Evolutionary conservation across 1,140 invertebrate species (phyloP), one percentile per base, ranked within the genome.

Genomic region (Aphaenogaster floridana): DNA sequence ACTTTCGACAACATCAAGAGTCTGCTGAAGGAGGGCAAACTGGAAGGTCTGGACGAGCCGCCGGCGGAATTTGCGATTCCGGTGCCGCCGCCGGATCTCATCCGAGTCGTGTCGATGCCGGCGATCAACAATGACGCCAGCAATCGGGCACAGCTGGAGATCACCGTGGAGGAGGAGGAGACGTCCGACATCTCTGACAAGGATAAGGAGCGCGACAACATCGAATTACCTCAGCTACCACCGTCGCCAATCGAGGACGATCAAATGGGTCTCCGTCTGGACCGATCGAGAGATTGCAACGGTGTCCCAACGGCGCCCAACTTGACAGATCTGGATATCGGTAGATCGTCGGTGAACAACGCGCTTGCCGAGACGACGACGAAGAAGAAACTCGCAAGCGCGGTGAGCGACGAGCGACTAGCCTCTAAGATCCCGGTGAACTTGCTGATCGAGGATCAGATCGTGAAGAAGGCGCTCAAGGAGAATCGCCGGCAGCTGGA

Each of bases 1-100:
- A 98, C 97, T 2, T 98, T 98, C 94, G 97, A 97, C 95, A 97
- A 97, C 90, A 97, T 98, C 87, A 97, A 97, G 91, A 97, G 97
- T 54, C 93, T 98, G 64, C 96, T 97, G 66, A 97, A 97, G 92
- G 95, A 95, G 6, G 93, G 91, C n/a, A 94, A 94, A 63, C 84
- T 95, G 54, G 96, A 96, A 81, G 96, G 95, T 4, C 78, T 96
- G 48, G 95, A 96, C 89, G 96, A 96, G 71, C 95, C 95, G 0
- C 96, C 96, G 9, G 96, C 96, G 8, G 94, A 95, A 2, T 95
- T 96, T 52, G 96, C 96, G 86, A 92, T 94, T 3, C 94, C 96
- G 1, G 93, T 95, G 2, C 92, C 95, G 34, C 97, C 97, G 0
- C 97, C 97, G 0, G 96, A 96, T 61, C 95, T 97, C 86, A 96